A percentile compares a stretch with the other conserved stretches of the same genome.
Evolutionary conservation across 1,140 invertebrate species (phyloP).

Genomic region (Centruroides vittatus): DNA sequence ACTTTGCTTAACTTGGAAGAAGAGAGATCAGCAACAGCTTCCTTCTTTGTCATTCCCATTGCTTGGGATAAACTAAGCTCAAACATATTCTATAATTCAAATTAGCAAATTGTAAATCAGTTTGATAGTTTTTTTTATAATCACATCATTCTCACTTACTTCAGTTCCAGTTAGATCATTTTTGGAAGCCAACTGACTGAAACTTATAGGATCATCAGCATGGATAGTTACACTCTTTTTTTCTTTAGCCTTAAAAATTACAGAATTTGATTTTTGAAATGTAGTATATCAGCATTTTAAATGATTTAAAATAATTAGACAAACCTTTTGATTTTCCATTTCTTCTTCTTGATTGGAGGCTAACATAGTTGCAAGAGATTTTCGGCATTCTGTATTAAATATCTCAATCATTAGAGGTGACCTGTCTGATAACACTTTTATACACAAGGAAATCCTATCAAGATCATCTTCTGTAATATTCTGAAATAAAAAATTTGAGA

Average conservation of each 20-base stretch:
- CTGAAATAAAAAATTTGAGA: slow-evolving; percentile 3
- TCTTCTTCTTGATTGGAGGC: slow-evolving; percentile 64
- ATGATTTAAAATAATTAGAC: background rate
- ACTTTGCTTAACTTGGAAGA: slow-evolving; percentile 40
- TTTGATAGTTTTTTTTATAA: background rate
- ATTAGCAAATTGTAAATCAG: background rate
- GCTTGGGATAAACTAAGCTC: slow-evolving; percentile 89
- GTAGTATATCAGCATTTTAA: background rate
- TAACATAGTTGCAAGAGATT: slow-evolving; percentile 72
- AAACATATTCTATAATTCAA: slow-evolving; percentile 55
- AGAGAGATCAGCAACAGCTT: slow-evolving; percentile 29
- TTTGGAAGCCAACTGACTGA: slow-evolving; percentile 13
- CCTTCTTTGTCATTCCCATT: slow-evolving; percentile 46
- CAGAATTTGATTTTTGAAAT: background rate
- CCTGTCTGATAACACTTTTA: slow-evolving; percentile 52
- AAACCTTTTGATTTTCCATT: slow-evolving; percentile 21
- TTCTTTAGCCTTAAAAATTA: slow-evolving; percentile 28
- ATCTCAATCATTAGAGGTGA: slow-evolving; percentile 53
- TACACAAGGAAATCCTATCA: slow-evolving; percentile 75
- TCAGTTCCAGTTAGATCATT: slow-evolving; percentile 54
- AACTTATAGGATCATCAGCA: slow-evolving; percentile 19
- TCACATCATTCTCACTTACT: slow-evolving; percentile 13
- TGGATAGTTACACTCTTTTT: slow-evolving; percentile 49
- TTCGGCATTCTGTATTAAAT: slow-evolving; percentile 60
- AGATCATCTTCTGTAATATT: slow-evolving; percentile 88